Evolutionary conservation across 2,888 invertebrate genomes (phyloP), one percentile per base, ranked within the genome.

Genomic region (Metacarcinus magister): DNA sequence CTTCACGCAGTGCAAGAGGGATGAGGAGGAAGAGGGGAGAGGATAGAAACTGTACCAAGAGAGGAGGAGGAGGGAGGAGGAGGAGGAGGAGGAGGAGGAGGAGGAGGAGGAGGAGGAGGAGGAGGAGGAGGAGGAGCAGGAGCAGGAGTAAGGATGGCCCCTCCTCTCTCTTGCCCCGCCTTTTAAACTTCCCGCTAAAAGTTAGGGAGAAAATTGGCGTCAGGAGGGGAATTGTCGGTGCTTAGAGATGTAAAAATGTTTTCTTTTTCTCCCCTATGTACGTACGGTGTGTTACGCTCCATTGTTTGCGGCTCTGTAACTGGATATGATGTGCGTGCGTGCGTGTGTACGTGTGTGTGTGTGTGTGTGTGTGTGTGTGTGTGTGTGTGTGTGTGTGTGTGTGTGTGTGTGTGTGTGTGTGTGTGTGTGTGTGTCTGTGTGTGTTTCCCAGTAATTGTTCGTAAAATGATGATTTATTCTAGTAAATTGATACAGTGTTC

Each of bases 331-430:
- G 67, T n/a, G 16, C n/a, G 67, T 67, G 67, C n/a, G 67, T 67
- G 67, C 19, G 10, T 67, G 67, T 54, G 54, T 48, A 48, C 48
- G 48, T 48, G 54, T 54, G 54, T 2, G 54, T 54, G 2, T 2
- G 54, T 54, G 54, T 54, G 2, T 2, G 2, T 54, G 3, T 54
- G 54, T 54, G 54, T 54, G 54, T 54, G 54, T 54, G 54, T 54
- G 54, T 54, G 54, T 54, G 54, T 54, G 54, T 54, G 54, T 54
- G 67, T 67, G 67, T 67, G 67, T 67, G 67, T 67, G 67, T 67
- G 67, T 67, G 67, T 67, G 67, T 67, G 67, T 67, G 67, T 67
- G 67, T 67, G 67, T 67, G 67, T 67, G 67, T 67, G 67, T 67
- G 67, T 67, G 67, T 67, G 67, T 67, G 67, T 67, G 67, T 67